Evolutionary conservation across 2,797 vertebrate species (phyloP).

Genomic region (Alosa sapidissima): DNA sequence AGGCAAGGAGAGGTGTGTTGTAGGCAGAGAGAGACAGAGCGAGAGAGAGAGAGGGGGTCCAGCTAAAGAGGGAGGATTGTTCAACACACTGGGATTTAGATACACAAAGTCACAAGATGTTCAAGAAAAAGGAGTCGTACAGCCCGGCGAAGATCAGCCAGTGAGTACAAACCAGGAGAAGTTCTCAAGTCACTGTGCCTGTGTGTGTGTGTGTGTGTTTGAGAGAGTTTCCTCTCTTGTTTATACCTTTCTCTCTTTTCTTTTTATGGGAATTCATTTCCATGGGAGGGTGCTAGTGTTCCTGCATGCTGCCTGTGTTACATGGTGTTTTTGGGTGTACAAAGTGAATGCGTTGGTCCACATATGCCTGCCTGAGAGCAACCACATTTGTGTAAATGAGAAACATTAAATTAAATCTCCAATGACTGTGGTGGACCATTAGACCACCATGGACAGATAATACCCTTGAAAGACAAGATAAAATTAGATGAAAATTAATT

Average conservation of each 20-base stretch:
- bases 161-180: constrained; percentile 59
- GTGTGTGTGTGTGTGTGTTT: constrained; percentile 30
- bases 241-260: background rate
- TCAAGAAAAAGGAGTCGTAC: constrained; percentile 59
- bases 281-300: background rate
- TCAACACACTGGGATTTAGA: constrained; percentile 36
- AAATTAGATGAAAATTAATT: too few relatives aligned
- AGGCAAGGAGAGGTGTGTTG: constrained; percentile 20
- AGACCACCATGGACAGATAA: background rate
- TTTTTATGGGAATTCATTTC: background rate
- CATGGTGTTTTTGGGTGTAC: constrained; percentile 22
- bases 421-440: background rate
- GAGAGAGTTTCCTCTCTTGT: background rate
- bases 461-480: too few relatives aligned
- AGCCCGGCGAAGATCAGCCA: constrained; percentile 58
- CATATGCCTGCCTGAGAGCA: background rate
- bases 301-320: background rate
- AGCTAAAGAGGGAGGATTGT: constrained; percentile 32
- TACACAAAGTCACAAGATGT: constrained; percentile 59
- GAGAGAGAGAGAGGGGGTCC: constrained; percentile 14
- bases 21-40: background rate
- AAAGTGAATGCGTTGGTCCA: constrained; percentile 9
- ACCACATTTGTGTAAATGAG: constrained; percentile 46
- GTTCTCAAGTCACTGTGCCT: background rate
- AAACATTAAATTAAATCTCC: background rate